Evolutionary conservation across 2,113 vertebrate species (phyloP).

Genomic region (Mobula hypostoma): DNA sequence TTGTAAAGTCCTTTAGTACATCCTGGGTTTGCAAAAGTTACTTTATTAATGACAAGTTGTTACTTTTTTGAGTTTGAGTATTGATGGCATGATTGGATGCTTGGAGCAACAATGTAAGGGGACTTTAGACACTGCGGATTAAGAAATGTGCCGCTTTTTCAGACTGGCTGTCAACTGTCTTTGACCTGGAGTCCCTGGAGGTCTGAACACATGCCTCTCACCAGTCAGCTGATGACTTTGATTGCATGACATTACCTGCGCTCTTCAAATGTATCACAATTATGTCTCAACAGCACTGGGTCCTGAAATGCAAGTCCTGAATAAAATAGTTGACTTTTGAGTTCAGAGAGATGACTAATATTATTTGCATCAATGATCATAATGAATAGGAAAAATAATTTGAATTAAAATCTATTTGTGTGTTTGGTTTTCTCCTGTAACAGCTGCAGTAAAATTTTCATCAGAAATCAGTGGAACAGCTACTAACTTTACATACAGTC

Average conservation of each 20-base stretch:
- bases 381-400: not conserved
- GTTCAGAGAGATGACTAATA: not conserved
- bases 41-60: not conserved
- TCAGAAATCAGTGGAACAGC: no score
- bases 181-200: not conserved
- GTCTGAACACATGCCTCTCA: not conserved
- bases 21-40: no score
- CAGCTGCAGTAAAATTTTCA: no score
- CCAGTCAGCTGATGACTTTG: not conserved
- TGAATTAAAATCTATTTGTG: no score
- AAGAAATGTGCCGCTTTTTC: not conserved
- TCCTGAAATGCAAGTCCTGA: not conserved
- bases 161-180: not conserved
- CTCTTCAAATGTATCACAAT: not conserved
- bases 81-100: not conserved
- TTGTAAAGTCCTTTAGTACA: no score
- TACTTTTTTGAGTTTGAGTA: not conserved
- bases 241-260: not conserved
- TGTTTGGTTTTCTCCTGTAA: no score
- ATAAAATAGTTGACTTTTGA: not conserved
- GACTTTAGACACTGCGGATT: not conserved
- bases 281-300: not conserved
- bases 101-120: not conserved
- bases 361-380: not conserved
- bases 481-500: no score